Evolutionary conservation across 2,797 vertebrate species (phyloP).

Genomic region (Hydrophis major): DNA sequence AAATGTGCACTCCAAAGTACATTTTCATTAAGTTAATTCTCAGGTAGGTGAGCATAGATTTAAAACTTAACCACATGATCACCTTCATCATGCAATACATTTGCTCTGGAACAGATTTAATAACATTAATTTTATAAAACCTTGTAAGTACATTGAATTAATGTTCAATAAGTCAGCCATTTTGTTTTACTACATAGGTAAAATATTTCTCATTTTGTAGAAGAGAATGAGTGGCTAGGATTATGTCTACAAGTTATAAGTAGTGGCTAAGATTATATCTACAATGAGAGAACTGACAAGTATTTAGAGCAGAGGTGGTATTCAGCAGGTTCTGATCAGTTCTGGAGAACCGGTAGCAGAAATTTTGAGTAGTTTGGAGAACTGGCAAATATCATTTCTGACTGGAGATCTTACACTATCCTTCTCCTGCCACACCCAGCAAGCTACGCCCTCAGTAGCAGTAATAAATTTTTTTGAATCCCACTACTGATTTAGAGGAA

Average conservation of each 20-base stretch:
- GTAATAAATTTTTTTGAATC: no score
- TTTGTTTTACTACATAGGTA: not conserved
- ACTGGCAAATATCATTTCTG: no score
- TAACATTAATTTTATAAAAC: not conserved
- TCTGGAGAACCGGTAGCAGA: no score
- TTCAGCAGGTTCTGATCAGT: no score
- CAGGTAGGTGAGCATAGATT: not conserved
- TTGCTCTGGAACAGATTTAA: not conserved
- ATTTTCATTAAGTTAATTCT: not conserved
- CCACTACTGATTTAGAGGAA: no score
- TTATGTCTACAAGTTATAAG: not conserved
- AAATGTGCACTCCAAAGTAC: not conserved
- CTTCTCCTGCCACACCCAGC: no score
- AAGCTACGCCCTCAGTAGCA: no score
- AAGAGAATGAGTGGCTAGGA: not conserved
- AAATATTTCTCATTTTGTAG: not conserved
- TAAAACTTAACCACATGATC: not conserved
- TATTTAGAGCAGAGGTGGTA: no score
- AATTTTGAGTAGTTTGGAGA: no score
- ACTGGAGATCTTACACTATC: no score
- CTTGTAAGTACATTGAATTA: not conserved
- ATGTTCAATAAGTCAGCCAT: not conserved
- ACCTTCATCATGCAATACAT: not conserved
- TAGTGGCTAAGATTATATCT: not conserved
- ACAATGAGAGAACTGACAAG: not conserved